Evolutionary conservation across 2,888 invertebrate species (phyloP), one percentile per base, ranked within the genome.

Genomic region (Molorchus minor): DNA sequence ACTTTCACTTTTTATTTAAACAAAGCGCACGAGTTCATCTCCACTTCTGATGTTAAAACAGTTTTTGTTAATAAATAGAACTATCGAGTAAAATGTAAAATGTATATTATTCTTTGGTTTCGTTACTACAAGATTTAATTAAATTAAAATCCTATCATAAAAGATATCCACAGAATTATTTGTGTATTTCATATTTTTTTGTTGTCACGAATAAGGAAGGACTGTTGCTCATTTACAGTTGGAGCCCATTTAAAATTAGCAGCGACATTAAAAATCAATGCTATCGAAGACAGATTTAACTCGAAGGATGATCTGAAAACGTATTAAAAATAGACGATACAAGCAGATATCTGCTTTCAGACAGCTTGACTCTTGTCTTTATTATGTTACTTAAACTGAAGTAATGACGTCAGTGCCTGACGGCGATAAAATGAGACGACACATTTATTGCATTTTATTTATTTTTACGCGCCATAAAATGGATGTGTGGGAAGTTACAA

Each of bases 301-400:
- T 8, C 40, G 52, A 52, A 56, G 45, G 57, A 52, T 57, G 20
- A 44, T 36, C 44, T 36, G 41, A 49, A 56, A 56, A 55, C n/a
- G 25, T 25, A 8, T 4, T 57, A 45, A 57, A 44, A 52, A 40
- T 2, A 20, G 2, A 35, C 16, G 12, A 38, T 38, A 16, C 30
- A 38, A 33, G 13, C 13, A 15, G 36, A 30, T 12, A 12, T 46
- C 13, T 40, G 25, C n/a, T 30, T 29, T 45, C 38, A 55, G 55
- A 55, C 55, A 36, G 55, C 55, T 55, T 55, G 55, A 46, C 55
- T 55, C 46, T 46, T 10, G 25, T 12, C 29, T 17, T 30, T 46
- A 46, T 46, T 46, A 46, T 17, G 33, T 30, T 19, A 17, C 30
- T 33, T 19, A 33, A 38, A 25, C 3, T 16, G 38, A 54, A 25